Percentiles rank a stretch among this genome's conserved stretches.
These are phyloP conservation scores for Rapana venosa DNA, from an alignment of 2,888 invertebrate species.

Conservation along the genomic window DNA sequence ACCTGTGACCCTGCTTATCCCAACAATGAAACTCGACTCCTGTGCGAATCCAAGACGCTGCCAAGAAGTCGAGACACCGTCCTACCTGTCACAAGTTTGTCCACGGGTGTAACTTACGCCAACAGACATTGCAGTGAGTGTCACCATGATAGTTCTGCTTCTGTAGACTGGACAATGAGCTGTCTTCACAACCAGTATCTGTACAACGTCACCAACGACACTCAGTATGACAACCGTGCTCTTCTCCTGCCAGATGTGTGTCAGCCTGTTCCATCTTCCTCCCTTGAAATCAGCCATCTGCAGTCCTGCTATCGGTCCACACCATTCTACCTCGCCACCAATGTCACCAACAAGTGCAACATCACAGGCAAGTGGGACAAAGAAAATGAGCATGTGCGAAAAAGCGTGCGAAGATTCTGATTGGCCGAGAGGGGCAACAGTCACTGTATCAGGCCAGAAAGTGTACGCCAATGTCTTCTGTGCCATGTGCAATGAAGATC, in stretches of 20 bases:
- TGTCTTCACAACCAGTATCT: slow-evolving; percentile 2
- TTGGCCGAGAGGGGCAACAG: not conserved
- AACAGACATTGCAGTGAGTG: not conserved
- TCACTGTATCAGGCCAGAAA: not conserved
- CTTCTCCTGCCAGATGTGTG: not conserved
- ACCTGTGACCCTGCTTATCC: slow-evolving; percentile 3
- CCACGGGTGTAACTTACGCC: not conserved
- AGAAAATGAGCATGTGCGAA: not conserved
- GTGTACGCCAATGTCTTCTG: slow-evolving; percentile 8
- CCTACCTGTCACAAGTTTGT: not conserved
- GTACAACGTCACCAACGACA: slow-evolving; percentile 6
- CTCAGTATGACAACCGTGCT: not conserved
- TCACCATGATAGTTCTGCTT: not conserved
- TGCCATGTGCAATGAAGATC: slow-evolving; percentile 18
- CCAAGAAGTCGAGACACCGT: slow-evolving; percentile 12
- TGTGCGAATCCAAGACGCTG: slow-evolving; percentile 6
- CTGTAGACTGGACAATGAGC: not conserved
- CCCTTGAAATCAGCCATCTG: no score
- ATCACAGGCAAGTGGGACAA: not conserved
- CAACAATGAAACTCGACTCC: not conserved
- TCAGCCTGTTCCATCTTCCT: not conserved
- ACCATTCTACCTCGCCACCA: not conserved
- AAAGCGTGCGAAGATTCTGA: slow-evolving; percentile 25
- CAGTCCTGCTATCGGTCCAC: not conserved
- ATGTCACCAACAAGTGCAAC: not conserved